Percentiles rank a stretch among this genome's conserved stretches.
Evolutionary conservation across 2,888 invertebrate species (phyloP).

Genomic region (Tenthredo distinguenda): DNA sequence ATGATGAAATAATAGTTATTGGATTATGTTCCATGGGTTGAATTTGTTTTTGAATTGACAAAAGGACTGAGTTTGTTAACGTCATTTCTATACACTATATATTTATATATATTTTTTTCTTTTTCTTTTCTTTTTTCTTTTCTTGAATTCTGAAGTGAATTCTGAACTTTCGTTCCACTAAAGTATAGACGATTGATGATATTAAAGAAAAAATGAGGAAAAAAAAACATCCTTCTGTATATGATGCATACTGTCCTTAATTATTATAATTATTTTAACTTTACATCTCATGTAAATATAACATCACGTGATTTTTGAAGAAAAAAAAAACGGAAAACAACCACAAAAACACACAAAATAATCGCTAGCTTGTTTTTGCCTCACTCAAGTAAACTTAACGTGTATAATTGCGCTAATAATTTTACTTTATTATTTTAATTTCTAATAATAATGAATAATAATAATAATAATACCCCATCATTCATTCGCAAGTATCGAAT

Average conservation of each 20-base stretch:
- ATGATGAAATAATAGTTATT: background rate
- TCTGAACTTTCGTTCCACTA: conserved; percentile 26
- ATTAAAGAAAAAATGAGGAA: background rate
- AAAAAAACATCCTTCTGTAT: conserved; percentile 7
- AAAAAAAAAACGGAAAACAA: background rate
- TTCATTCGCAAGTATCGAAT: background rate
- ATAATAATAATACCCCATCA: background rate
- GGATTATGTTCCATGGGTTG: conserved; percentile 4
- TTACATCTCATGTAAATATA: conserved; percentile 35
- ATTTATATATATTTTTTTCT: background rate
- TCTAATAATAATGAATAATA: background rate
- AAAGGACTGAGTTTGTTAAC: conserved; percentile 39
- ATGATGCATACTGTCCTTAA: conserved; percentile 33
- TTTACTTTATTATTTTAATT: conserved; percentile 32
- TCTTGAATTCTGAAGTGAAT: conserved; percentile 32
- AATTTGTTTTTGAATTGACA: conserved; percentile 32
- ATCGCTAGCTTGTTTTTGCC: conserved; percentile 8
- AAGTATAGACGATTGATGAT: conserved; percentile 11
- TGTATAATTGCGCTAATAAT: conserved; percentile 7
- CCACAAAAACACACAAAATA: background rate
- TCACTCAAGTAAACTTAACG: conserved; percentile 8
- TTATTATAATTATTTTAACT: conserved; percentile 37
- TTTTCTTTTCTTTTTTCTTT: conserved; percentile 1
- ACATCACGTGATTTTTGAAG: background rate
- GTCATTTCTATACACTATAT: background rate